Evolutionary conservation across 2,888 invertebrate species (phyloP).

Genomic region (Fissipunctia ypsillon): DNA sequence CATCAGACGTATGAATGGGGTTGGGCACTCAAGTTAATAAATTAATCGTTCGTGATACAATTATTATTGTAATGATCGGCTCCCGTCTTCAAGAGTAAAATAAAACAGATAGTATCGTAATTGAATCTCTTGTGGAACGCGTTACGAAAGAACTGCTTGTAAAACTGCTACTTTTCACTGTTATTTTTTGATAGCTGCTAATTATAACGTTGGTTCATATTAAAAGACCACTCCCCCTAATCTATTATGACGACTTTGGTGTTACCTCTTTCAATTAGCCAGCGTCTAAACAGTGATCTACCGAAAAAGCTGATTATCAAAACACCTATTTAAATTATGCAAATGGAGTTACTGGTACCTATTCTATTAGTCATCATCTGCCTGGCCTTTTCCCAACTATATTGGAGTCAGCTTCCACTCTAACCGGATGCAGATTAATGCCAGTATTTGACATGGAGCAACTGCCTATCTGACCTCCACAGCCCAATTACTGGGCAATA

Average conservation of each 20-base stretch:
- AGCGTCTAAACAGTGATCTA: conserved; percentile 32
- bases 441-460: too few relatives aligned
- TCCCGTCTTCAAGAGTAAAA: conserved; percentile 77
- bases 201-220: conserved; percentile 43
- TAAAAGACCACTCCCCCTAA: conserved; percentile 42
- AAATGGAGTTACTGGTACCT: conserved; percentile 48
- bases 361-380: too few relatives aligned
- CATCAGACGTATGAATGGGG: conserved; percentile 80
- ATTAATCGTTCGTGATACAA: conserved; percentile 88
- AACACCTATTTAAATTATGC: conserved; percentile 47
- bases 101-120: conserved; percentile 82
- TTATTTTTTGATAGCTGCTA: conserved; percentile 57
- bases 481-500: too few relatives aligned
- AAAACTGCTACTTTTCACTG: conserved; percentile 62
- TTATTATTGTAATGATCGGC: conserved; percentile 87
- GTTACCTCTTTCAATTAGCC: conserved; percentile 26
- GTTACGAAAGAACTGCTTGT: conserved; percentile 64
- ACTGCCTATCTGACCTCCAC: too few relatives aligned
- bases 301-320: conserved; percentile 17
- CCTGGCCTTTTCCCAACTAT: too few relatives aligned
- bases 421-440: too few relatives aligned
- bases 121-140: conserved; percentile 81
- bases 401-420: too few relatives aligned
- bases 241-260: conserved; percentile 6
- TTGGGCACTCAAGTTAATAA: conserved; percentile 78